Evolutionary conservation across 2,888 invertebrate species (phyloP).

Genomic region (Venusia cambrica): DNA sequence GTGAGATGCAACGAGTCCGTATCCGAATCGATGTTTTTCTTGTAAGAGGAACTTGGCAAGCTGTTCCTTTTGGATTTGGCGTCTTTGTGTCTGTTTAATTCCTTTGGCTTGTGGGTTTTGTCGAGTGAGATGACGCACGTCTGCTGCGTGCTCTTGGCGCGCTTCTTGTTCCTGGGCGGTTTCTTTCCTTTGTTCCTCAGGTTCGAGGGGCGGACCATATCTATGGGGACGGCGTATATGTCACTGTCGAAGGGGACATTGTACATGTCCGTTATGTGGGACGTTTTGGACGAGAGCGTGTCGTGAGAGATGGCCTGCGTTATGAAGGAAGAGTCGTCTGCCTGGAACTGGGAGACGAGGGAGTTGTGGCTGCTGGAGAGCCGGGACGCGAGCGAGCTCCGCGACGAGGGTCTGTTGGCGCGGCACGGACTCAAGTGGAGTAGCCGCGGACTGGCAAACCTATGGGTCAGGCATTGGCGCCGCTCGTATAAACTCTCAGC

Average conservation of each 20-base stretch:
- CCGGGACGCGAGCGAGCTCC: constrained; percentile 88
- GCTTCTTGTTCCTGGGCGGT: constrained; percentile 59
- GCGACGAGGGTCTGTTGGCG: constrained; percentile 85
- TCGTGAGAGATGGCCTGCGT: constrained; percentile 95
- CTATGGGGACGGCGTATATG: constrained; percentile 92
- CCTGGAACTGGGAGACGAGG: constrained; percentile 86
- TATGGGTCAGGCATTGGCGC: constrained; percentile 63
- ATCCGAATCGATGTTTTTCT: constrained; percentile 77
- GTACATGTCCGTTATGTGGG: constrained; percentile 91
- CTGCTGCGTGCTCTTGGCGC: constrained; percentile 58
- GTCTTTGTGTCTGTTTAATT: constrained; percentile 55
- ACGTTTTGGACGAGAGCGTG: constrained; percentile 84
- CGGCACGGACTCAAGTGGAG: constrained; percentile 83
- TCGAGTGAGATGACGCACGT: constrained; percentile 42
- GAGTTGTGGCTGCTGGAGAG: constrained; percentile 93
- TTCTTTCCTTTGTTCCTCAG: constrained; percentile 64
- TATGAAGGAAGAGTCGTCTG: constrained; percentile 92
- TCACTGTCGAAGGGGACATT: constrained; percentile 94
- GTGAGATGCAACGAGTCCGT: constrained; percentile 90
- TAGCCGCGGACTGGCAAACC: constrained; percentile 72
- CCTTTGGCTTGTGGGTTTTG: constrained; percentile 50
- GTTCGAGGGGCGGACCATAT: constrained; percentile 85
- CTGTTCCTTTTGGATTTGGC: constrained; percentile 84
- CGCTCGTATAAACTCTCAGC: constrained; percentile 63
- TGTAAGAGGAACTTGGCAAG: constrained; percentile 84